phyloP scores from a whole-genome alignment of 1,140 invertebrate genomes.

The Dendroctonus ponderosae region DNA sequence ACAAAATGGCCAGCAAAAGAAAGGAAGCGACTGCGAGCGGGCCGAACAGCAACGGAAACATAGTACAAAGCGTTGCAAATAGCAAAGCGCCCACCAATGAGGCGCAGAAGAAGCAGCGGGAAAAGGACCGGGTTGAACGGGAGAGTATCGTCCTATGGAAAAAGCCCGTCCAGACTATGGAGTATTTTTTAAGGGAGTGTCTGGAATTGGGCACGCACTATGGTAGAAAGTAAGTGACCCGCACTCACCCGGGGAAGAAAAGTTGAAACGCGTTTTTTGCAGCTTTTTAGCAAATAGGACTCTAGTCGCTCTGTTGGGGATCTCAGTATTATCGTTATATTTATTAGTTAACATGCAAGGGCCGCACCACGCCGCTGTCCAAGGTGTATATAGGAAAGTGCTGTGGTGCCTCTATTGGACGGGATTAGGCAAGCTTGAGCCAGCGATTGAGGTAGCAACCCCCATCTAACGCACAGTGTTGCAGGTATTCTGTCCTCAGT shows the following conservation, averaged over 20 bases:
- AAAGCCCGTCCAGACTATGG: conserved; percentile 76
- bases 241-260: no score
- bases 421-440: conserved; percentile 60
- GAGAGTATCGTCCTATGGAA: conserved; percentile 82
- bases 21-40: conserved; percentile 38
- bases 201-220: conserved; percentile 61
- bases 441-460: background rate
- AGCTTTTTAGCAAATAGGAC: conserved; percentile 58
- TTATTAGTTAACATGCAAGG: conserved; percentile 52
- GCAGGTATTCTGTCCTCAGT: conserved; percentile 92
- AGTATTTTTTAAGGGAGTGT: conserved; percentile 81
- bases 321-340: conserved; percentile 51
- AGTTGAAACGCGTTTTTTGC: background rate
- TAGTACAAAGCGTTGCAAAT: conserved; percentile 32
- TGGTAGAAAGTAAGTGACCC: conserved; percentile 52
- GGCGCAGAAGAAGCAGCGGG: conserved; percentile 41
- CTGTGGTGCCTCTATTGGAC: conserved; percentile 92
- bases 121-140: conserved; percentile 54
- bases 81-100: conserved; percentile 15
- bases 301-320: conserved; percentile 47
- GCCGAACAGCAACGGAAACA: conserved; percentile 32
- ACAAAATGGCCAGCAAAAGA: conserved; percentile 48
- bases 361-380: conserved; percentile 52
- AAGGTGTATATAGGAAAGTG: conserved; percentile 53
- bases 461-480: conserved; percentile 23